phyloP scores from a whole-genome alignment of 2,113 vertebrate species.

The Panurus biarmicus region DNA sequence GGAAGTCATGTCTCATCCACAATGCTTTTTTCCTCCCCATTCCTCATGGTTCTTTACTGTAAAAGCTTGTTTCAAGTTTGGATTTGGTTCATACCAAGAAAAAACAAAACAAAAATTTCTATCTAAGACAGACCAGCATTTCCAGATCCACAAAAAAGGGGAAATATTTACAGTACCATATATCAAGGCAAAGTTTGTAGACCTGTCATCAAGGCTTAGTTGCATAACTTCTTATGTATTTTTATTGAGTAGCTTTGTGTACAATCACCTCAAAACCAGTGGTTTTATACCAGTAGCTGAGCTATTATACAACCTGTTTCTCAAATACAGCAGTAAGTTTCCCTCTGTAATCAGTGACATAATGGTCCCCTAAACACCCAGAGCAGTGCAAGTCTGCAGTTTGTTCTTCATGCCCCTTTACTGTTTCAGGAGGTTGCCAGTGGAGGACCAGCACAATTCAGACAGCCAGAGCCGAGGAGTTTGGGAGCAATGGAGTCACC shows the following conservation, averaged over 20 bases:
- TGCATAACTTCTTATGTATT: background rate
- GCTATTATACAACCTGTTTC: background rate
- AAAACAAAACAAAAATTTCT: background rate
- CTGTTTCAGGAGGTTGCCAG: background rate
- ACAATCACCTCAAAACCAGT: background rate
- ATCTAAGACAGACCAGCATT: background rate
- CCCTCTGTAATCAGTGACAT: background rate
- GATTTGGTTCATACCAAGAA: background rate
- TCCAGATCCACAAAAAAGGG: background rate
- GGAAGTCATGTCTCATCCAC: background rate
- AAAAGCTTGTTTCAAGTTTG: background rate
- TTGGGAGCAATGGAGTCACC: rapidly evolving
- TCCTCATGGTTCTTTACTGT: background rate
- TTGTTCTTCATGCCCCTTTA: background rate
- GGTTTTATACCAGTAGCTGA: background rate
- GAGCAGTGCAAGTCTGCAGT: background rate
- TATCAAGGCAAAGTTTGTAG: background rate
- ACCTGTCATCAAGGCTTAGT: background rate
- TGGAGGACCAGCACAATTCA: background rate
- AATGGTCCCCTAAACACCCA: background rate
- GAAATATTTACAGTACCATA: background rate
- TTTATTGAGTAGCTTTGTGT: background rate
- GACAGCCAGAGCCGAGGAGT: background rate
- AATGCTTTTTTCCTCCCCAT: rapidly evolving
- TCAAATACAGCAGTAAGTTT: background rate